These are phyloP conservation scores for Phragmatobia fuliginosa DNA, from an alignment of 2,888 invertebrate genomes.

Conservation along the genomic window DNA sequence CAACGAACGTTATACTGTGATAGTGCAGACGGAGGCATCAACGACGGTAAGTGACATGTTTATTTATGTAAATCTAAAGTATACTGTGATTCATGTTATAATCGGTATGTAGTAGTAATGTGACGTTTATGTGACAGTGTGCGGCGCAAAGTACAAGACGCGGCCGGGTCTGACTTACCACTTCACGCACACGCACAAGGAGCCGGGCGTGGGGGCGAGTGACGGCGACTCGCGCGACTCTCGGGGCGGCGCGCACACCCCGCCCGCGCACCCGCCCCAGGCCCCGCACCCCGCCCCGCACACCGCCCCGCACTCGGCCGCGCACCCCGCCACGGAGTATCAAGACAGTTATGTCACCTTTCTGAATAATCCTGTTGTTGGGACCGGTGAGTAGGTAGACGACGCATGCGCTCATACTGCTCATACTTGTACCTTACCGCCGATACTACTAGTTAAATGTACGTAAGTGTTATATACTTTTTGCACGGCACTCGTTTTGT, in stretches of 20 bases:
- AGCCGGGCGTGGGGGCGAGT: slow-evolving; percentile 74
- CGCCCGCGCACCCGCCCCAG: slow-evolving; percentile 61
- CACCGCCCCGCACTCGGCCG: slow-evolving; percentile 50
- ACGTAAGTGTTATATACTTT: background rate
- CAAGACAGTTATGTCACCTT: slow-evolving; percentile 90
- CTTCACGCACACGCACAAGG: slow-evolving; percentile 96
- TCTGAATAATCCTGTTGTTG: slow-evolving; percentile 86
- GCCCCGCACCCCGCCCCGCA: slow-evolving; percentile 65
- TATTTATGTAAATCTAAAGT: slow-evolving; percentile 15
- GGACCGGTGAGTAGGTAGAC: slow-evolving; percentile 60
- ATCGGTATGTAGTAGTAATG: too few relatives aligned
- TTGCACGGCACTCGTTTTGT: background rate
- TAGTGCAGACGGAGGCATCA: slow-evolving; percentile 79
- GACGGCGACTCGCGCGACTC: slow-evolving; percentile 75
- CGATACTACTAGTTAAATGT: background rate
- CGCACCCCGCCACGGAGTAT: slow-evolving; percentile 83
- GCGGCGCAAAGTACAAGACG: slow-evolving; percentile 98
- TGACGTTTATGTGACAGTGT: slow-evolving; percentile 87
- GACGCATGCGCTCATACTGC: slow-evolving; percentile 10
- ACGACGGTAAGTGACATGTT: slow-evolving; percentile 72
- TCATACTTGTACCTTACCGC: slow-evolving; percentile 9
- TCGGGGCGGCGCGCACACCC: slow-evolving; percentile 92
- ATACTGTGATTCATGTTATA: too few relatives aligned
- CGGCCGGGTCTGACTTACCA: slow-evolving; percentile 98
- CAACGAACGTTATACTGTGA: slow-evolving; percentile 52